phyloP scores from a whole-genome alignment of 2,113 vertebrate genomes.

The Apus apus region DNA sequence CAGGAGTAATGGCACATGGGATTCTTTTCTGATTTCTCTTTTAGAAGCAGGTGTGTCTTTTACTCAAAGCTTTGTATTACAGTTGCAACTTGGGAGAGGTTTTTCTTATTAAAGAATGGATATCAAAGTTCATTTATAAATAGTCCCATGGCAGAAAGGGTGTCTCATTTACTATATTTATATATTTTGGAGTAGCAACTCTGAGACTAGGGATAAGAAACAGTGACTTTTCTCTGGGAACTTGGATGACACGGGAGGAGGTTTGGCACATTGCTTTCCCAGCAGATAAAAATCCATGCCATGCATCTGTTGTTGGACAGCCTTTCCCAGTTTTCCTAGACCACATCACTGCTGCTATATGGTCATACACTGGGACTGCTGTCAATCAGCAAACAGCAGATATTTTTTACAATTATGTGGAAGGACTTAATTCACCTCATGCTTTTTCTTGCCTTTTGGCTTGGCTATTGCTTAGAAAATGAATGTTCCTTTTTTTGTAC shows the following conservation, averaged over 20 bases:
- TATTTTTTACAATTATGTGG: background rate
- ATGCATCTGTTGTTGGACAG: background rate
- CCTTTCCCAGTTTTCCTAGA: background rate
- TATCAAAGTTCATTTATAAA: background rate
- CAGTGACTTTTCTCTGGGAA: background rate
- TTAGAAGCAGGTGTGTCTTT: background rate
- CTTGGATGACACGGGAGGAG: background rate
- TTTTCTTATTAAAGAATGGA: background rate
- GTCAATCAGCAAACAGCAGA: background rate
- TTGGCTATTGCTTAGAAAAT: background rate
- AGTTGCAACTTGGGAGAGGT: background rate
- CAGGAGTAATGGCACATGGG: background rate
- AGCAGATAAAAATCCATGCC: background rate
- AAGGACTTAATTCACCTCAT: background rate
- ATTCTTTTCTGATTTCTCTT: background rate
- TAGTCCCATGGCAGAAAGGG: background rate
- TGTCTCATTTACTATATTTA: background rate
- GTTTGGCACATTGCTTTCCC: background rate
- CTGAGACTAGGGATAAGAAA: background rate
- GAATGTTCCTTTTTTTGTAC: background rate
- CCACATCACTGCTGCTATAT: background rate
- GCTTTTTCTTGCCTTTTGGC: background rate
- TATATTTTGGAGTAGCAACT: background rate
- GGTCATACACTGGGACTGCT: background rate
- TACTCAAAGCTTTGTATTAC: background rate